Evolutionary conservation across 2,888 invertebrate genomes (phyloP), one percentile per base, ranked within the genome.

Genomic region (Athetis lepigone): DNA sequence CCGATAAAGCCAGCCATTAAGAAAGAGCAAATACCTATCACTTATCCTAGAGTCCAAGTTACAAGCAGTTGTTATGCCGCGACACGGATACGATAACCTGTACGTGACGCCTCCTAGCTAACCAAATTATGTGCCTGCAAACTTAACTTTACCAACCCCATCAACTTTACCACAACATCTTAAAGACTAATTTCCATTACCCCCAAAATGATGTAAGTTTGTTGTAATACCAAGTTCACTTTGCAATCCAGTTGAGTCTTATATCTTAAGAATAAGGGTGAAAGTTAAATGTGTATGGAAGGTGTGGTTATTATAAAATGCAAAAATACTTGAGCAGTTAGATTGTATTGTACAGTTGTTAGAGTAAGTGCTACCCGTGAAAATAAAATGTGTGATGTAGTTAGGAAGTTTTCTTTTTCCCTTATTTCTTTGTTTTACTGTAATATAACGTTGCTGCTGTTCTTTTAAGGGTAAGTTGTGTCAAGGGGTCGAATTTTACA

Each of bases 81-180:
- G 81, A 84, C 88, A 88, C 87, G 88, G 78, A 78, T 78, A 72
- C 80, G 79, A 84, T 85, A 82, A 80, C 80, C 71, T 72, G 85
- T 73, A 88, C 88, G 88, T 88, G 88, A 87, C 84, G 76, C 77
- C 83, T 81, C 83, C 77, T 85, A 82, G 82, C 84, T 82, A 81
- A 81, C 81, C 67, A 85, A 85, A 86, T 88, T 85, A 86, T 76
- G 71, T 62, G 55, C 50, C 29, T 9, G 36, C 81, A 54, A 80
- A 70, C 60, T 56, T 75, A 55, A 46, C 39, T 65, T 54, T 75
- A 68, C 79, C 8, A 33, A 37, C 43, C 8, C 0, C 4, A 5
- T 19, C 18, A 42, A 64, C 78, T 70, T 52, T 84, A 80, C 49
- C 0, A 0, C 1, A 2, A 37, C 0, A 6, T 0, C 0, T 25